These are phyloP conservation scores for Callionymus lyra DNA, from an alignment of 2,113 vertebrate species.

Conservation along the genomic window DNA sequence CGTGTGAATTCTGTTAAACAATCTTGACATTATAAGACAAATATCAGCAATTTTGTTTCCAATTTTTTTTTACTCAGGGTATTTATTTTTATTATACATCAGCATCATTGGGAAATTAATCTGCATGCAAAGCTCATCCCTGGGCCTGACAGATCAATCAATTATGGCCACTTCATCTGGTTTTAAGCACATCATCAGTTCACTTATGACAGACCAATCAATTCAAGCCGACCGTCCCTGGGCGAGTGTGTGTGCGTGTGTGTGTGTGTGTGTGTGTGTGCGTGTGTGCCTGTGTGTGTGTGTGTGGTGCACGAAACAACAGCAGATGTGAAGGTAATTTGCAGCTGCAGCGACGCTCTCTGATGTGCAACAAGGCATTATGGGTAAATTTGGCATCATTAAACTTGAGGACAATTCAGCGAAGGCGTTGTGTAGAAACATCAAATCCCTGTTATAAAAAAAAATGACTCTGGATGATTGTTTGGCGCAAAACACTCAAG, in stretches of 20 bases:
- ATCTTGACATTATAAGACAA: no score
- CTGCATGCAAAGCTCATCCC: constrained; percentile 20
- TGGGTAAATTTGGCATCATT: constrained; percentile 44
- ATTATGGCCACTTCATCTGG: constrained; percentile 42
- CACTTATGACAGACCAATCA: constrained; percentile 53
- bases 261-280: background rate
- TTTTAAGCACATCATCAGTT: constrained; percentile 62
- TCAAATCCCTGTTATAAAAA: no score
- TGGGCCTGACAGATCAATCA: constrained; percentile 47
- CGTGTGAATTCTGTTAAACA: no score
- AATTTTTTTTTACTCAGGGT: no score
- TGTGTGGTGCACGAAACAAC: constrained; percentile 24
- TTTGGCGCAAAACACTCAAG: no score
- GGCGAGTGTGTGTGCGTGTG: background rate
- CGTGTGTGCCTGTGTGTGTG: constrained; percentile 10
- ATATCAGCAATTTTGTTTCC: no score
- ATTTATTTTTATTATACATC: no score
- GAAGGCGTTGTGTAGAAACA: no score
- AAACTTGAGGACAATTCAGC: constrained; percentile 47
- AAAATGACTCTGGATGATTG: no score
- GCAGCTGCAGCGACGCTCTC: constrained; percentile 45
- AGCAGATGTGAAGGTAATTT: constrained; percentile 61
- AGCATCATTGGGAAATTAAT: constrained; percentile 1
- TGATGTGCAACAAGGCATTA: constrained; percentile 54
- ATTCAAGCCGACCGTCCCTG: constrained; percentile 40